Evolutionary conservation across 1,140 invertebrate genomes (phyloP).

Genomic region (Hypsibius dujardini): DNA sequence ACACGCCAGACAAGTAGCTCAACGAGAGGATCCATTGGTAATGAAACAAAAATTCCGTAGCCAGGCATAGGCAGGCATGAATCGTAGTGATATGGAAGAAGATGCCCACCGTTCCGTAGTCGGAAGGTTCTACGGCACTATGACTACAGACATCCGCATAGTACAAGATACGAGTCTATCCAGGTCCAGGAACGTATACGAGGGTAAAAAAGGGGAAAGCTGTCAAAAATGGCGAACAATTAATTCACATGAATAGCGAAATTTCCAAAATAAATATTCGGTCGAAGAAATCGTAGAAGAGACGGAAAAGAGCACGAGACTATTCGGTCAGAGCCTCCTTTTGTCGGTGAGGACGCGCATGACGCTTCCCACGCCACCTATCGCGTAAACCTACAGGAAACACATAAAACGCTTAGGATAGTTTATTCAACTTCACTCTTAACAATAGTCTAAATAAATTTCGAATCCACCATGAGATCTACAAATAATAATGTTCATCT

Average conservation of each 20-base stretch:
- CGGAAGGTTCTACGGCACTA: not conserved
- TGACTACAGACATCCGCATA: not conserved
- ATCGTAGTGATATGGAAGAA: not conserved
- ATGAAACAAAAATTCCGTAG: not conserved
- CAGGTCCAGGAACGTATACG: not conserved
- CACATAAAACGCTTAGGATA: slow-evolving; percentile 18
- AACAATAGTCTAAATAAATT: no score
- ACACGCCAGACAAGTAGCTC: no score
- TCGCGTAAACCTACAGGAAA: slow-evolving; percentile 44
- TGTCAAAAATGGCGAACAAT: not conserved
- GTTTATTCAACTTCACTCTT: no score
- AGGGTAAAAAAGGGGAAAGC: not conserved
- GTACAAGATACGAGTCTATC: no score
- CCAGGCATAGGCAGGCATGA: not conserved
- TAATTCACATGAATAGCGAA: not conserved
- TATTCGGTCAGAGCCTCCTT: slow-evolving; percentile 49
- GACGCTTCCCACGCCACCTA: slow-evolving; percentile 76
- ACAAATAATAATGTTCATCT: not conserved
- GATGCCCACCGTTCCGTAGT: not conserved
- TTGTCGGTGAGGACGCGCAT: slow-evolving; percentile 78
- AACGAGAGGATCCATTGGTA: not conserved
- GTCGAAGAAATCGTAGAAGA: not conserved
- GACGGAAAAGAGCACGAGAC: no score
- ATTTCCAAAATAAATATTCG: not conserved
- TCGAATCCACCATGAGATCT: not conserved